Evolutionary conservation across 2,797 vertebrate species (phyloP).

Genomic region (Galaxias olidus): DNA sequence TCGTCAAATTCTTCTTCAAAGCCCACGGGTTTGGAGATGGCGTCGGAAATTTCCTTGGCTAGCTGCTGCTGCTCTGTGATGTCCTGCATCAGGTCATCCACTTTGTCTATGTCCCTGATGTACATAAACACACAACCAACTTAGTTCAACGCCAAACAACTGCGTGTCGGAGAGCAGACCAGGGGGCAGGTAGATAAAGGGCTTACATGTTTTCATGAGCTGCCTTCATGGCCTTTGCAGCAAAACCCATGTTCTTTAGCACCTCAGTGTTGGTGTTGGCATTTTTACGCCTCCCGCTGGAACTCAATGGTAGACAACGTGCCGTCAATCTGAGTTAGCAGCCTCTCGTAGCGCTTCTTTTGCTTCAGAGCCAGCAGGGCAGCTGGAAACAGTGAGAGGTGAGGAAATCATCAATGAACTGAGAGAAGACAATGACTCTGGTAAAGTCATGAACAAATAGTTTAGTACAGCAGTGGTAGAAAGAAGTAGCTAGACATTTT

Average conservation of each 20-base stretch:
- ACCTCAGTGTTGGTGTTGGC: slow-evolving; percentile 99
- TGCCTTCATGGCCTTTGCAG: slow-evolving; percentile 96
- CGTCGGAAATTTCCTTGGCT: slow-evolving; percentile 95
- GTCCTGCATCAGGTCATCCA: slow-evolving; percentile 97
- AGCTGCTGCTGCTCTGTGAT: slow-evolving; percentile 97
- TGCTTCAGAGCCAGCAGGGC: slow-evolving; percentile 96
- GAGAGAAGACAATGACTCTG: too few species aligned
- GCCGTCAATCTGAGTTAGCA: slow-evolving; percentile 94
- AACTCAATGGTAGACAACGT: slow-evolving; percentile 97
- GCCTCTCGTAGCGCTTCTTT: slow-evolving; percentile 98
- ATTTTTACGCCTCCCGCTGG: slow-evolving; percentile 95
- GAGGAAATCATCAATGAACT: too few species aligned
- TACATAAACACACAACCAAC: too few species aligned
- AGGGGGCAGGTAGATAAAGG: too few species aligned
- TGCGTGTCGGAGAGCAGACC: too few species aligned
- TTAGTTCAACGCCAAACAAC: slow-evolving; percentile 38
- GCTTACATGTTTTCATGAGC: slow-evolving; percentile 97
- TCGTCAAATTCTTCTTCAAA: slow-evolving; percentile 97
- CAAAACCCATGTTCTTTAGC: slow-evolving; percentile 97
- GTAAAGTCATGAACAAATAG: too few species aligned
- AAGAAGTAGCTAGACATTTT: too few species aligned
- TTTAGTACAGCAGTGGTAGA: too few species aligned
- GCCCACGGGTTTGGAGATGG: slow-evolving; percentile 95
- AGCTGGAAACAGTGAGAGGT: slow-evolving; percentile 76
- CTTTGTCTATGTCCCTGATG: slow-evolving; percentile 97